These are phyloP conservation scores for honey bee (Apis mellifera) DNA, from an alignment of 1,140 invertebrate species.

Conservation along the genomic window DNA sequence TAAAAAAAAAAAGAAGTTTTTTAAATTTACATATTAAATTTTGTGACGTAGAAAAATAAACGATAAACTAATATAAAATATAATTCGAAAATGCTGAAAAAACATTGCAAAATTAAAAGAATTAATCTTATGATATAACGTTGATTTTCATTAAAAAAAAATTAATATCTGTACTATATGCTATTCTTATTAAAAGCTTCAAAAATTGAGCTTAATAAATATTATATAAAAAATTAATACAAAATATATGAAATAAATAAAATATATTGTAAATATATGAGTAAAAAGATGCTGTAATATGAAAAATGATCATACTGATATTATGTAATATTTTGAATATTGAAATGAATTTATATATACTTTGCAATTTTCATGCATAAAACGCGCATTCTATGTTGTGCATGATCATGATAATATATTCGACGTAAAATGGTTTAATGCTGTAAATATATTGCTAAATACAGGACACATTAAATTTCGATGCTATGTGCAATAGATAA, in stretches of 20 bases:
- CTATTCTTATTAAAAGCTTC: not conserved
- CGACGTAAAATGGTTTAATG: constrained; percentile 7
- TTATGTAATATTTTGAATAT: not conserved
- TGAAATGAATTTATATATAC: constrained; percentile 1
- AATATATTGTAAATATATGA: not conserved
- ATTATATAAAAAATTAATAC: not conserved
- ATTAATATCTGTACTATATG: not conserved
- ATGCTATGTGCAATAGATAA: not conserved
- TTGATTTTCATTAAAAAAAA: not conserved
- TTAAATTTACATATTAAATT: too few relatives aligned
- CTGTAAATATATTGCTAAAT: not conserved
- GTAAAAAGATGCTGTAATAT: not conserved
- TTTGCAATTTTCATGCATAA: constrained; percentile 20
- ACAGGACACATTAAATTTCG: not conserved
- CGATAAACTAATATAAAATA: not conserved
- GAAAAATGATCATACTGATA: not conserved
- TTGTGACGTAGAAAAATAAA: not conserved
- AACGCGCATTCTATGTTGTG: not conserved
- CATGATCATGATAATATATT: constrained; percentile 7
- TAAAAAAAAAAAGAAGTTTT: too few relatives aligned
- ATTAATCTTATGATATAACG: not conserved
- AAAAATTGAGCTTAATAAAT: not conserved
- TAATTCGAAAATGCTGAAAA: not conserved
- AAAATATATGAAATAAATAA: not conserved
- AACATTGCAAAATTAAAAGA: not conserved